Conservation (phyloP, 1,140 invertebrate species). For the Drosophila arawakana region DNA sequence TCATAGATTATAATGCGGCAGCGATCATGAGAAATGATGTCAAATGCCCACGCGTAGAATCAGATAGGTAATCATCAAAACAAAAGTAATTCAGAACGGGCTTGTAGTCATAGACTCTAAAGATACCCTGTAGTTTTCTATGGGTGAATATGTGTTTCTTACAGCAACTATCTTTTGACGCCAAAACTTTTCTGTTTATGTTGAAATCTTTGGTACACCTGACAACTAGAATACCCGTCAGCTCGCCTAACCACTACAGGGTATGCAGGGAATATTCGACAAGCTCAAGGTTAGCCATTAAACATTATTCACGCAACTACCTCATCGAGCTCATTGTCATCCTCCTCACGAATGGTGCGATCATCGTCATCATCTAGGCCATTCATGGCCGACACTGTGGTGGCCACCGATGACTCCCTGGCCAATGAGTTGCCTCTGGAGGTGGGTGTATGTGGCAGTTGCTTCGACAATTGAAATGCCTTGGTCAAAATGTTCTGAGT, state of each 20-base stretch:
- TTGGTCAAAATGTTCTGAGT: slow-evolving; percentile 92
- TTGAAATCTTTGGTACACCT: too few relatives aligned
- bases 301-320: slow-evolving; percentile 35
- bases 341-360: slow-evolving; percentile 79
- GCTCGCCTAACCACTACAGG: background rate
- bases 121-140: background rate
- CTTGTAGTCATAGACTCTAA: background rate
- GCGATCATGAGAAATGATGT: slow-evolving; percentile 46
- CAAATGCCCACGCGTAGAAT: slow-evolving; percentile 42
- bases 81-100: background rate
- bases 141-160: too few relatives aligned
- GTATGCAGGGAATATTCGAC: slow-evolving; percentile 2
- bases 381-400: slow-evolving; percentile 31
- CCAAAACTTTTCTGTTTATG: too few relatives aligned
- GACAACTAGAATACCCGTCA: background rate
- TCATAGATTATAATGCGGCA: slow-evolving; percentile 3
- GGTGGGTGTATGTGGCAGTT: slow-evolving; percentile 83
- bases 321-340: slow-evolving; percentile 75
- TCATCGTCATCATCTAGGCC: slow-evolving; percentile 71
- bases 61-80: slow-evolving; percentile 8
- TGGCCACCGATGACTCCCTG: slow-evolving; percentile 83
- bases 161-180: too few relatives aligned
- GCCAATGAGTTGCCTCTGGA: slow-evolving; percentile 84
- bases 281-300: slow-evolving; percentile 52
- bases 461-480: slow-evolving; percentile 90